These are phyloP conservation scores for Wasmannia auropunctata DNA, from an alignment of 1,140 invertebrate genomes.

Conservation along the genomic window DNA sequence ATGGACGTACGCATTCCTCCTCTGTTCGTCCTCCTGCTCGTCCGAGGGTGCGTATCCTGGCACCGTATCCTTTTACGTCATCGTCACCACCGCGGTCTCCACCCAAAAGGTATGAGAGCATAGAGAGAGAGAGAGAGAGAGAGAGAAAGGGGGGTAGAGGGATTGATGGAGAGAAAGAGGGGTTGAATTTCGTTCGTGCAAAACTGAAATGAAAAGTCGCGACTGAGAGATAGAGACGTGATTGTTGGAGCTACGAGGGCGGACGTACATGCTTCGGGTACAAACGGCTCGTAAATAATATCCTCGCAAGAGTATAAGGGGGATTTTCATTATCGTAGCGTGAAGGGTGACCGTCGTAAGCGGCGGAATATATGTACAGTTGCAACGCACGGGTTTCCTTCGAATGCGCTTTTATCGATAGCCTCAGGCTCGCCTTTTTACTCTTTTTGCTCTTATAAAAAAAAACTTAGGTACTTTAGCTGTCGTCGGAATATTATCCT, in stretches of 20 bases:
- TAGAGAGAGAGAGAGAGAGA: no score
- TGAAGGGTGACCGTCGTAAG: background rate
- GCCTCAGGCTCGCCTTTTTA: background rate
- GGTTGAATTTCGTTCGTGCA: background rate
- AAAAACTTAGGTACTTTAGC: background rate
- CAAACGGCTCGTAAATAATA: conserved; percentile 18
- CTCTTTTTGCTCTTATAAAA: background rate
- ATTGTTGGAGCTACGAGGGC: background rate
- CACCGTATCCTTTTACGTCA: conserved; percentile 61
- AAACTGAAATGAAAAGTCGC: conserved; percentile 42
- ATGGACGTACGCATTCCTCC: conserved; percentile 43
- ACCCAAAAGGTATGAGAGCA: conserved; percentile 49
- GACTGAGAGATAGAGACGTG: background rate
- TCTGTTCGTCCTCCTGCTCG: conserved; percentile 3
- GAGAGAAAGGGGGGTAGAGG: no score
- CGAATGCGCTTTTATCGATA: background rate
- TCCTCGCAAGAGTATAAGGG: background rate
- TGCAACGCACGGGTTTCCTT: background rate
- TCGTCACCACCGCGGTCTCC: conserved; percentile 26
- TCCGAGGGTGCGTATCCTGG: conserved; percentile 29
- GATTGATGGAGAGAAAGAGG: no score
- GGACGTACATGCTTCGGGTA: background rate
- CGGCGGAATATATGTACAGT: background rate
- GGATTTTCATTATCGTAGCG: conserved; percentile 9
- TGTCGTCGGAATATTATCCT: background rate